A percentile compares a stretch with the other conserved stretches of the same genome.
Conservation (phyloP, 2,797 vertebrate species). For the Neomorphus geoffroyi region DNA sequence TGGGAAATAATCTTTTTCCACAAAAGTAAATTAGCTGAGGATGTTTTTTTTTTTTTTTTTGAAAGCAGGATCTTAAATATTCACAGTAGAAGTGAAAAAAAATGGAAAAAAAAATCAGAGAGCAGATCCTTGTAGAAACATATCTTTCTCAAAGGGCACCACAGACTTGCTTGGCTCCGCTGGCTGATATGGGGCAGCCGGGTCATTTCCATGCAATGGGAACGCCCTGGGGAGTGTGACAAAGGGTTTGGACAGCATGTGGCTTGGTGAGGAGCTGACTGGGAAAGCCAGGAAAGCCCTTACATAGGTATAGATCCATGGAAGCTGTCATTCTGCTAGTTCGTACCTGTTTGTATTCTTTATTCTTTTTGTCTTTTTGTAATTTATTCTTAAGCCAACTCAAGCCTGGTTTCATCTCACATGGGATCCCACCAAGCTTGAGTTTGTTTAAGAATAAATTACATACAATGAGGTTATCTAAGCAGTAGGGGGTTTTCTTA, state of each 20-base stretch:
- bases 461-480: neutral
- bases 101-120: neutral
- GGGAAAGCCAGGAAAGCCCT: neutral
- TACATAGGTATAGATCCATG: neutral
- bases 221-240: neutral
- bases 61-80: neutral
- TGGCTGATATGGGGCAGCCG: neutral
- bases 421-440: neutral
- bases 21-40: neutral
- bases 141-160: neutral
- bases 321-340: neutral
- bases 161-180: neutral
- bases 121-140: neutral
- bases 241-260: neutral
- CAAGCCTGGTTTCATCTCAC: too few species aligned
- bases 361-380: too few species aligned
- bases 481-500: neutral
- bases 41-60: neutral
- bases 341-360: neutral
- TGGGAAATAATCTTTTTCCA: neutral
- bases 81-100: neutral
- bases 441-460: neutral
- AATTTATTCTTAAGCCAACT: too few species aligned
- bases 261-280: neutral
- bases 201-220: accelerated